A percentile compares a stretch with the other conserved stretches of the same genome.
Conservation (phyloP, 2,888 invertebrate genomes). For the Carcina quercana region DNA sequence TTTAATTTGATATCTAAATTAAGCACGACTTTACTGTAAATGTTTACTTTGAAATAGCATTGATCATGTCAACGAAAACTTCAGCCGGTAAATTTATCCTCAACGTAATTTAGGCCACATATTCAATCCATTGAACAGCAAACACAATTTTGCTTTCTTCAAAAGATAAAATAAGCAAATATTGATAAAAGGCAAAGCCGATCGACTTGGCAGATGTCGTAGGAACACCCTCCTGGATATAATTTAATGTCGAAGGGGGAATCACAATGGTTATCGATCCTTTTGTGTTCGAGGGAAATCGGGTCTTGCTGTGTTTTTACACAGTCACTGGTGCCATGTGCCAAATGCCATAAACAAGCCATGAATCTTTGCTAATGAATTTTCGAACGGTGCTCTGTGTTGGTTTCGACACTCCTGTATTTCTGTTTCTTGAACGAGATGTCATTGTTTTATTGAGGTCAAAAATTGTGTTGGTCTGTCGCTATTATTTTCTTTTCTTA, state of each 20-base stretch:
- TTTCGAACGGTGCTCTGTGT: constrained; percentile 30
- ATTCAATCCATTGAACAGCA: constrained; percentile 15
- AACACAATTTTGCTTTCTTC: constrained; percentile 32
- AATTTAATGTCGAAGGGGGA: constrained; percentile 58
- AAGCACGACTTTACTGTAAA: too few species aligned
- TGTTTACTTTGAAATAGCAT: too few species aligned
- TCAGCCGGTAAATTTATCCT: too few species aligned
- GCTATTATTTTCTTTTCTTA: too few species aligned
- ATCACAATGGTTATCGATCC: constrained; percentile 63
- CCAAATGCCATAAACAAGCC: constrained; percentile 25
- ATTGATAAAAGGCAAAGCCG: constrained; percentile 57
- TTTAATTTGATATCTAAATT: too few species aligned
- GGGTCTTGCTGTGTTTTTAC: constrained; percentile 42
- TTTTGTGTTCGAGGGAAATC: constrained; percentile 48
- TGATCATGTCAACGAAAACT: too few species aligned
- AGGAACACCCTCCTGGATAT: constrained; percentile 44
- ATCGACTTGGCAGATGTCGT: constrained; percentile 57
- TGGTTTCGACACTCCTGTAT: constrained; percentile 46
- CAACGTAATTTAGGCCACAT: constrained; percentile 2
- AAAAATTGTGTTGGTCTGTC: too few species aligned
- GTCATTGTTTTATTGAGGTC: too few species aligned
- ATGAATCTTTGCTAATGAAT: constrained; percentile 7
- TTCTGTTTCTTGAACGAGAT: constrained; percentile 24
- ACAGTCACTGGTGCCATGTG: constrained; percentile 42
- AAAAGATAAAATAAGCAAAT: constrained; percentile 58